Evolutionary conservation across 2,797 vertebrate species (phyloP).

Genomic region (Hyperoplus immaculatus): DNA sequence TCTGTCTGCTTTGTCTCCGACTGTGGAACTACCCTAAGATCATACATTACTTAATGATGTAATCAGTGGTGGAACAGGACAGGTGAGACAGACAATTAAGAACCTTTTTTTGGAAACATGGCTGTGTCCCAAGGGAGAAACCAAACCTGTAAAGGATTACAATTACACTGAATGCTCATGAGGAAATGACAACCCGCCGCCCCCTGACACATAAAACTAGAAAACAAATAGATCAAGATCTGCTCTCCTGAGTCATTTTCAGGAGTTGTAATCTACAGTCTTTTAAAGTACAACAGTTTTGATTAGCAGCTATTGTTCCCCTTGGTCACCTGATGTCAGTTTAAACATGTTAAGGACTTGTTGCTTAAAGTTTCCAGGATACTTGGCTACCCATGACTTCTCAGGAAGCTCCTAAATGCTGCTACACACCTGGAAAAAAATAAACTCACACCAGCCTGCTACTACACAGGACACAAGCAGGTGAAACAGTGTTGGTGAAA

Average conservation of each 20-base stretch:
- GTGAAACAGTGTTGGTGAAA: not conserved
- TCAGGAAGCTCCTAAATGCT: not conserved
- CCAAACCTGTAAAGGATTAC: conserved; percentile 20
- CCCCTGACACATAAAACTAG: not conserved
- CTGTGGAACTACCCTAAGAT: not conserved
- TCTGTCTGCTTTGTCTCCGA: conserved; percentile 29
- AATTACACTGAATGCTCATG: not conserved
- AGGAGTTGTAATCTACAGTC: not conserved
- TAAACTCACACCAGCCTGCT: conserved; percentile 3
- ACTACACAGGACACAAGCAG: conserved; percentile 16
- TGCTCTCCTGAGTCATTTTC: not conserved
- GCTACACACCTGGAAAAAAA: conserved; percentile 18
- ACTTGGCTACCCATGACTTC: conserved; percentile 5
- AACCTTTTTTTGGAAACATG: not conserved
- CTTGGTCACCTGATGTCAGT: not conserved
- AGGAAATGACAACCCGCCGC: conserved; percentile 4
- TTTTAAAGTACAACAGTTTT: conserved; percentile 19
- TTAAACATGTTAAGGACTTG: conserved; percentile 17
- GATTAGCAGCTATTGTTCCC: not conserved
- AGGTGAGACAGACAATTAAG: conserved; percentile 12
- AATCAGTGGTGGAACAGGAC: conserved; percentile 48
- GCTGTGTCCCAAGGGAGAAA: not conserved
- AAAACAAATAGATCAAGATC: not conserved
- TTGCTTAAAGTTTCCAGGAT: not conserved
- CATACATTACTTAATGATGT: conserved; percentile 3